phyloP scores from a whole-genome alignment of 2,797 vertebrate genomes.

The Staurois parvus region DNA sequence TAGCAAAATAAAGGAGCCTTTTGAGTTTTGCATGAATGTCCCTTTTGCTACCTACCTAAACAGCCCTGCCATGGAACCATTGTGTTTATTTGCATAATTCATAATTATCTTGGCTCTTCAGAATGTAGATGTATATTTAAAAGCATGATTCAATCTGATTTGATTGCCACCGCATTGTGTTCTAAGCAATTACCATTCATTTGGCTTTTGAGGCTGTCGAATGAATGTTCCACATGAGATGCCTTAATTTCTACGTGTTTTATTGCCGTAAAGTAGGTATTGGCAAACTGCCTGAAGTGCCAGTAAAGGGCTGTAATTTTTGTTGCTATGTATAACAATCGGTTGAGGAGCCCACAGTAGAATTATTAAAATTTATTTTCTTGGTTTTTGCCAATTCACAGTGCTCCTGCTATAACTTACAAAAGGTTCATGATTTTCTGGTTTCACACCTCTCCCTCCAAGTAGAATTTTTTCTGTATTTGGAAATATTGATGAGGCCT shows the following conservation, averaged over 20 bases:
- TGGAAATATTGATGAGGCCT: not conserved
- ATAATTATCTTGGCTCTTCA: conserved; percentile 80
- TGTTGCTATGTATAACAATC: conserved; percentile 74
- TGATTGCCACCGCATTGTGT: conserved; percentile 85
- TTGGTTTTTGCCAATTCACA: conserved; percentile 61
- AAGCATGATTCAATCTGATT: conserved; percentile 84
- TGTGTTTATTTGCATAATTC: conserved; percentile 80
- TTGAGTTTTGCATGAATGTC: conserved; percentile 65
- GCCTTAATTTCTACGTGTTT: conserved; percentile 87
- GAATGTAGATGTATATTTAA: conserved; percentile 80
- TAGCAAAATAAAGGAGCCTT: conserved; percentile 28
- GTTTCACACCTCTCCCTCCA: no score
- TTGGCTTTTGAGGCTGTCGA: conserved; percentile 85
- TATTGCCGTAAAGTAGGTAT: conserved; percentile 82
- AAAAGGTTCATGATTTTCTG: not conserved
- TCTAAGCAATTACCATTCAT: conserved; percentile 87
- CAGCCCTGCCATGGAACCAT: conserved; percentile 71
- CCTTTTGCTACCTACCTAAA: conserved; percentile 68
- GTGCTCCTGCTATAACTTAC: conserved; percentile 47
- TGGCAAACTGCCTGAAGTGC: conserved; percentile 78
- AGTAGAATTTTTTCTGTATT: not conserved
- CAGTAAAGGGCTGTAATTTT: conserved; percentile 78
- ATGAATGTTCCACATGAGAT: conserved; percentile 87
- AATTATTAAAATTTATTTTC: conserved; percentile 67
- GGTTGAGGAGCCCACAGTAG: conserved; percentile 68